Evolutionary conservation across 2,113 vertebrate genomes (phyloP).

Genomic region (Coreoperca whiteheadi): DNA sequence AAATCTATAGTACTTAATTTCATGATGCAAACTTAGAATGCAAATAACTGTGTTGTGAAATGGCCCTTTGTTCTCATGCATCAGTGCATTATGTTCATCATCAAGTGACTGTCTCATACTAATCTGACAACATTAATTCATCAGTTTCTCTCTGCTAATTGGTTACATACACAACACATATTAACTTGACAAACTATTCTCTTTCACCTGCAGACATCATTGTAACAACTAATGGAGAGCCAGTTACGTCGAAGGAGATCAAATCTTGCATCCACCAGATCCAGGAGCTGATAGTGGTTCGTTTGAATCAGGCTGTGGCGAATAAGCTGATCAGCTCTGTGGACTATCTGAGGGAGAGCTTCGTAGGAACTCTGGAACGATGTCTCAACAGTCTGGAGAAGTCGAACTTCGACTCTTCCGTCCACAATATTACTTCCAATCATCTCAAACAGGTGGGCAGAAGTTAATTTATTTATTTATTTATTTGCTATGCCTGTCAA

Average conservation of each 20-base stretch:
- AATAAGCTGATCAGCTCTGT: slow-evolving; percentile 97
- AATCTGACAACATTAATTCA: neutral
- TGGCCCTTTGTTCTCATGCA: neutral
- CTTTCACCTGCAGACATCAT: slow-evolving; percentile 88
- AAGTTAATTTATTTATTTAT: no score
- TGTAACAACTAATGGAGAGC: slow-evolving; percentile 92
- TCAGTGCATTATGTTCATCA: no score
- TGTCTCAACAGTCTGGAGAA: slow-evolving; percentile 96
- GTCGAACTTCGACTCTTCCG: slow-evolving; percentile 84
- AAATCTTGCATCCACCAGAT: slow-evolving; percentile 96
- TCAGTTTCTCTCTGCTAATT: neutral
- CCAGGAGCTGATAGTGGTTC: slow-evolving; percentile 94
- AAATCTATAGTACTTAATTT: neutral
- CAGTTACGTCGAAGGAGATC: slow-evolving; percentile 92
- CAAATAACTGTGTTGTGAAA: neutral
- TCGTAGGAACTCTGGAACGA: slow-evolving; percentile 95
- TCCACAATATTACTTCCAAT: slow-evolving; percentile 92
- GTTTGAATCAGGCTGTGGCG: slow-evolving; percentile 95
- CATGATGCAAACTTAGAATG: neutral
- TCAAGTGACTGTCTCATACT: neutral
- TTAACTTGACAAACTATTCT: slow-evolving; percentile 1
- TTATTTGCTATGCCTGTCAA: neutral
- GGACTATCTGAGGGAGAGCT: slow-evolving; percentile 97
- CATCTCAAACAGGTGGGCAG: slow-evolving; percentile 95
- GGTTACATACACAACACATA: neutral